Base-by-base conservation (phyloP, 2,888 invertebrate species). In the Protodeltote pygarga region DNA sequence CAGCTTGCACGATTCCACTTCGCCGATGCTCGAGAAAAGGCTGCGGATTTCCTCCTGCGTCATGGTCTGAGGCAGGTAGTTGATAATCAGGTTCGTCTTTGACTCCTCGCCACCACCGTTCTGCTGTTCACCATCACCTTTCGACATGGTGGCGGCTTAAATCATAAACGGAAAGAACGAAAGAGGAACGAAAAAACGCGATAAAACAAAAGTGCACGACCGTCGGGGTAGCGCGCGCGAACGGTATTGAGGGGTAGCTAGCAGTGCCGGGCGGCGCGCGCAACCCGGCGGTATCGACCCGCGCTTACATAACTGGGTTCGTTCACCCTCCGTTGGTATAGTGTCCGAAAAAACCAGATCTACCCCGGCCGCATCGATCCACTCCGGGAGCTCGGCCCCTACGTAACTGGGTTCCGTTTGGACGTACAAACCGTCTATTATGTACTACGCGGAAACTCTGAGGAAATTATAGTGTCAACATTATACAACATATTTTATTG, bases 11-110 rank as follows among this genome's bases (percentile, higher is more conserved):
- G 98, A 98, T 89, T 99, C 99, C 59, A 99, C 98, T 87, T 99
- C 99, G 47, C 99, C 99, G 82, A 99, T 98, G 86, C 98, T 98
- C 44, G 98, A 97, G 93, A 99, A 99, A 41, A 99, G 94, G 46
- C 98, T 98, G 61, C 99, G 94, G 65, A 99, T 99, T 92, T 99
- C 99, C 90, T 99, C 99, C 92, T 99, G 99, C 45, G 98, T 98
- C 99, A 99, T 99, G 75, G 97, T 98, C 93, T 99, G 99, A 58
- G 99, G 99, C 90, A 99, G 94, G 92, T 99, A 99, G 93, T 99
- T 99, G 81, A 99, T 99, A 91, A 99, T 99, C 73, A 99, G 95
- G 93, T 99, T 99, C 74, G 99, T 99, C 93, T 98, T 97, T 78
- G 97, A 97, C 93, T 98, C 98, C 92, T 97, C 97, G 79, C 96